Percentiles rank a stretch among this genome's conserved stretches.
Evolutionary conservation across 2,888 invertebrate genomes (phyloP).

Genomic region (Volucella zonaria): DNA sequence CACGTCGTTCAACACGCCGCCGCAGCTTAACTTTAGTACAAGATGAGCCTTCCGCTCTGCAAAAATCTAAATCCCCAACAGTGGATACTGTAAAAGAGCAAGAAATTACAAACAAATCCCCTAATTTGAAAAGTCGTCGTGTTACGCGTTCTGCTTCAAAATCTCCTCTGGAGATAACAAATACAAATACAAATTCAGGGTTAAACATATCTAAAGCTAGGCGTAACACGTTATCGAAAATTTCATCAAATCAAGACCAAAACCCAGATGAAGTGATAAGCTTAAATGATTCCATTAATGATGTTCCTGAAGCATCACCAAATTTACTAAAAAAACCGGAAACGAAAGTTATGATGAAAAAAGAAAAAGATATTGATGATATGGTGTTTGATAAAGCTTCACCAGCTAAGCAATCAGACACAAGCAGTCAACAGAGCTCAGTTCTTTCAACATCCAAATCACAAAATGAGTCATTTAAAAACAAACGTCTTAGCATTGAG

Average conservation of each 20-base stretch:
- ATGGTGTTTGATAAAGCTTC: not conserved
- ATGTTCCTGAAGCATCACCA: not conserved
- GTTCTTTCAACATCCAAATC: too few species aligned
- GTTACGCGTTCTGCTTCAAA: constrained; percentile 74
- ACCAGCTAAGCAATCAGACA: not conserved
- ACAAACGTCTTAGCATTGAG: constrained; percentile 24
- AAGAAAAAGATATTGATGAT: constrained; percentile 33
- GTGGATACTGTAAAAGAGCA: constrained; percentile 71
- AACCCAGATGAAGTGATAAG: not conserved
- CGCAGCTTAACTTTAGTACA: constrained; percentile 72
- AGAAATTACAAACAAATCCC: constrained; percentile 39
- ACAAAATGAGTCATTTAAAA: too few species aligned
- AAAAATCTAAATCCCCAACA: constrained; percentile 53
- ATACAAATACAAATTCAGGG: not conserved
- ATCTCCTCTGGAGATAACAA: constrained; percentile 63
- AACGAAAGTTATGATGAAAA: constrained; percentile 41
- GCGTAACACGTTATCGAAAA: constrained; percentile 9
- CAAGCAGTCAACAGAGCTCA: not conserved
- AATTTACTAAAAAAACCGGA: constrained; percentile 23
- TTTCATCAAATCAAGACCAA: constrained; percentile 51
- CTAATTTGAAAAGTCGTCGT: constrained; percentile 19
- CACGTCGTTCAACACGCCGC: constrained; percentile 68
- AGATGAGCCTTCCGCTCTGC: constrained; percentile 64
- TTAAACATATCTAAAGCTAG: not conserved
- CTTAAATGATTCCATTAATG: constrained; percentile 22